Base-by-base conservation (phyloP, 2,888 invertebrate genomes). In the Agriopis leucophaearia region DNA sequence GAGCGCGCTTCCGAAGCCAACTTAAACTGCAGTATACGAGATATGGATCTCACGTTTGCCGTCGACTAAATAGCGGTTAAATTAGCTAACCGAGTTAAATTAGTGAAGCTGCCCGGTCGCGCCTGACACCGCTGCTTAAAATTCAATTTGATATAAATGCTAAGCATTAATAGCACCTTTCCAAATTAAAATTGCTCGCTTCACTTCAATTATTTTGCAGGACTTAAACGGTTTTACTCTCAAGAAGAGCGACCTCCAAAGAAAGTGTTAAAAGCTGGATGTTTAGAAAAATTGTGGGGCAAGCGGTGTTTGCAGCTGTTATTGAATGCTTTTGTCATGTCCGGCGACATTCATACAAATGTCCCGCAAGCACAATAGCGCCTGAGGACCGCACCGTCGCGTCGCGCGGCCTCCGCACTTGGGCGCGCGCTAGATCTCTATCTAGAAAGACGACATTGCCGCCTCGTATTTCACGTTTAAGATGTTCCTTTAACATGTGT, bases 21-120 rank as follows among this genome's bases (percentile, higher is more conserved):
- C 83, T 86, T 83, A 84, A 85, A 88, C 87, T 86, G 87, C 87
- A 83, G 78, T 83, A 81, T 82, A 82, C 80, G 81, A 86, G 92
- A 92, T 92, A 92, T 88, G 87, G 84, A 92, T 92, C 91, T 92
- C 92, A 91, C 92, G 92, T 90, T 91, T 88, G 86, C 90, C 81
- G 80, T 81, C 85, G 82, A 87, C 89, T 90, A 92, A 92, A 91
- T 91, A 90, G 85, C 82, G 85, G 89, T 88, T 92, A 92, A 91
- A 90, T 92, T 89, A 91, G 89, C 87, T 87, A 86, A 88, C 89
- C 78, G 83, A 88, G 83, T 87, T 89, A 88, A 91, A 89, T 91
- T 89, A 87, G 87, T 87, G 78, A 72, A 79, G 80, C 82, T 79
- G 77, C 80, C 82, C 80, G 78, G 77, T 77, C 76, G 76, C 71